Conservation (phyloP, 2,888 invertebrate genomes). For the Phalera bucephala region DNA sequence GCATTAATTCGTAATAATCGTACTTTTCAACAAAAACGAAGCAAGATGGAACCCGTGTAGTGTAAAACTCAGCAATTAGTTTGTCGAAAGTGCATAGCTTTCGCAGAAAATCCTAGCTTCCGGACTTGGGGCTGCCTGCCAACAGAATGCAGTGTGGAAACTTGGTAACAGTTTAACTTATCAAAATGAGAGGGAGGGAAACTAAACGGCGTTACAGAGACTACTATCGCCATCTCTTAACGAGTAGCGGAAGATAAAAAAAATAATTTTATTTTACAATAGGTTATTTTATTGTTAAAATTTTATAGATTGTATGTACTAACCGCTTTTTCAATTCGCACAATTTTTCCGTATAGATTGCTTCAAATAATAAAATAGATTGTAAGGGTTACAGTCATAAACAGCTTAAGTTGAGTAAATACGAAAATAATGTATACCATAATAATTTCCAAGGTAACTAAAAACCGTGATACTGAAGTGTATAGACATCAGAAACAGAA, state of each 20-base stretch:
- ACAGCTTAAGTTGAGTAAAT: too few species aligned
- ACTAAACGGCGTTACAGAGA: constrained; percentile 6
- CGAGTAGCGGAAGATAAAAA: constrained; percentile 63
- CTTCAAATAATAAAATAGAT: too few species aligned
- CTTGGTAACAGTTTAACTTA: constrained; percentile 40
- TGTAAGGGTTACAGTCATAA: too few species aligned
- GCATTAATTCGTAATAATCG: too few species aligned
- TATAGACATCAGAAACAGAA: constrained; percentile 33
- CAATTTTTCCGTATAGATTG: too few species aligned
- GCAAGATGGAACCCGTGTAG: constrained; percentile 26
- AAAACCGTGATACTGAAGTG: constrained; percentile 15
- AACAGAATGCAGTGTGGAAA: constrained; percentile 50
- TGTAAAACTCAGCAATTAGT: constrained; percentile 46
- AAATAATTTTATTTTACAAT: too few species aligned
- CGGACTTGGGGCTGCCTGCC: constrained; percentile 52
- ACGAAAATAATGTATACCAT: too few species aligned
- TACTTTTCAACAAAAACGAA: constrained; percentile 9
- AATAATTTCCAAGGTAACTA: too few species aligned
- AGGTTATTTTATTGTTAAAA: too few species aligned
- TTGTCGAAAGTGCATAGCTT: constrained; percentile 46
- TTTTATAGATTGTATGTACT: too few species aligned
- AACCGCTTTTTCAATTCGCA: too few species aligned
- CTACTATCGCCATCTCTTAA: constrained; percentile 59
- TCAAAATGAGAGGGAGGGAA: constrained; percentile 25
- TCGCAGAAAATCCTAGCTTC: constrained; percentile 50